These are phyloP conservation scores for Hylaeus volcanicus DNA, from an alignment of 1,140 invertebrate species.

Conservation along the genomic window DNA sequence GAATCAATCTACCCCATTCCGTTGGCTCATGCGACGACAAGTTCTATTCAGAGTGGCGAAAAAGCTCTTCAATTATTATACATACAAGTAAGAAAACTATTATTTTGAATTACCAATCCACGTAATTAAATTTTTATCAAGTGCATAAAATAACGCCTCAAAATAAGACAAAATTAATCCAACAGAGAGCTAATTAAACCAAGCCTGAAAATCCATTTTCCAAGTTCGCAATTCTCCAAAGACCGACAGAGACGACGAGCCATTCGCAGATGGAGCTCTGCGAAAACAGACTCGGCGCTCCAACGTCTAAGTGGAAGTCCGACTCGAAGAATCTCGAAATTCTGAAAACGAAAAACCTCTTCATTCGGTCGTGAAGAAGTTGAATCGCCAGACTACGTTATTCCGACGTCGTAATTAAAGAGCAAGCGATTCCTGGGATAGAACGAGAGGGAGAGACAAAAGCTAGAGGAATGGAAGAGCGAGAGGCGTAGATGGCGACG, in stretches of 20 bases:
- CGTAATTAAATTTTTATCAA: no score
- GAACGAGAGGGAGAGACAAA: background rate
- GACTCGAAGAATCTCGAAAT: background rate
- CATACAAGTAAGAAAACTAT: no score
- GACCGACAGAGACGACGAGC: background rate
- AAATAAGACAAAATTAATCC: background rate
- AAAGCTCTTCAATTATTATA: no score
- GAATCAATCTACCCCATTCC: no score
- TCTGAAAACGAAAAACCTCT: conserved; percentile 21
- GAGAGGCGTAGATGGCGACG: background rate
- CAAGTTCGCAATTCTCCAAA: background rate
- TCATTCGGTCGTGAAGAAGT: background rate
- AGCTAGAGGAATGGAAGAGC: background rate
- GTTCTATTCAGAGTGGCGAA: no score
- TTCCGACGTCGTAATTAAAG: conserved; percentile 49
- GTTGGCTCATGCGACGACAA: no score
- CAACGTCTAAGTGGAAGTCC: background rate
- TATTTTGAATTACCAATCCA: no score
- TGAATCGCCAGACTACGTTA: conserved; percentile 29
- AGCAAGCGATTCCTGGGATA: conserved; percentile 12
- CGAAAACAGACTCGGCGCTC: background rate
- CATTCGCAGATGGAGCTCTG: background rate
- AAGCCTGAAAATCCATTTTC: no score
- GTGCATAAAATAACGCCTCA: no score
- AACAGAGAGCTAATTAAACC: no score